Evolutionary conservation across 1,140 invertebrate genomes (phyloP).

Genomic region (Phortica variegata): DNA sequence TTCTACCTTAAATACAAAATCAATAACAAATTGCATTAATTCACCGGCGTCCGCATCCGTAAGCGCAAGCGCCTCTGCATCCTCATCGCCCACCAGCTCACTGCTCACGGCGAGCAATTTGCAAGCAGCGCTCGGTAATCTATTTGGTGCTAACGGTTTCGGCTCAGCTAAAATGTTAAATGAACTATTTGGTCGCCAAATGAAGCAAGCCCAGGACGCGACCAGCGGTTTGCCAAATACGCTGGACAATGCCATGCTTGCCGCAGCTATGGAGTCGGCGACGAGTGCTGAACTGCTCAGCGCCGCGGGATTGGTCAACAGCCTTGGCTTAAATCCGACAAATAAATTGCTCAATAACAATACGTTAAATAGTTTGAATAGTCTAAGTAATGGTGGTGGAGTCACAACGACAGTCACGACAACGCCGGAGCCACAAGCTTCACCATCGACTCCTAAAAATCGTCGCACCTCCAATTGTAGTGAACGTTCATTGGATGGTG

Average conservation of each 20-base stretch:
- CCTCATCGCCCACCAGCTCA: conserved; percentile 11
- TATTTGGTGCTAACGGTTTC: conserved; percentile 72
- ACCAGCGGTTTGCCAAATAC: conserved; percentile 60
- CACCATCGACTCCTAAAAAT: conserved; percentile 23
- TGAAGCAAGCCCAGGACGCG: conserved; percentile 70
- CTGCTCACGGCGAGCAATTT: conserved; percentile 11
- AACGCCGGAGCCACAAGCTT: conserved; percentile 33
- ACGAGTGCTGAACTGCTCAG: conserved; percentile 48
- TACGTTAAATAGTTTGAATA: conserved; percentile 34
- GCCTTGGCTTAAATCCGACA: conserved; percentile 34
- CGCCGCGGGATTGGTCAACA: conserved; percentile 33
- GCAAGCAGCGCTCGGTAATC: conserved; percentile 67
- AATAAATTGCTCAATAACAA: conserved; percentile 34
- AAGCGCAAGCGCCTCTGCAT: no score
- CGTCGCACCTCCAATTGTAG: conserved; percentile 47
- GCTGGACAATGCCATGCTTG: conserved; percentile 54
- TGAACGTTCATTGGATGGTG: conserved; percentile 43
- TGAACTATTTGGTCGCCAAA: conserved; percentile 76
- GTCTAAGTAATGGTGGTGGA: conserved; percentile 32
- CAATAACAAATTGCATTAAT: no score
- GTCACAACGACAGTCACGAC: conserved; percentile 27
- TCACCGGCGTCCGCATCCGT: conserved; percentile 2
- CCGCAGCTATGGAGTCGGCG: conserved; percentile 54
- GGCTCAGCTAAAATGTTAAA: conserved; percentile 82
- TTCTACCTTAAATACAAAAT: conserved; percentile 17